Evolutionary conservation across 2,888 invertebrate species (phyloP).

Genomic region (Orgyia antiqua): DNA sequence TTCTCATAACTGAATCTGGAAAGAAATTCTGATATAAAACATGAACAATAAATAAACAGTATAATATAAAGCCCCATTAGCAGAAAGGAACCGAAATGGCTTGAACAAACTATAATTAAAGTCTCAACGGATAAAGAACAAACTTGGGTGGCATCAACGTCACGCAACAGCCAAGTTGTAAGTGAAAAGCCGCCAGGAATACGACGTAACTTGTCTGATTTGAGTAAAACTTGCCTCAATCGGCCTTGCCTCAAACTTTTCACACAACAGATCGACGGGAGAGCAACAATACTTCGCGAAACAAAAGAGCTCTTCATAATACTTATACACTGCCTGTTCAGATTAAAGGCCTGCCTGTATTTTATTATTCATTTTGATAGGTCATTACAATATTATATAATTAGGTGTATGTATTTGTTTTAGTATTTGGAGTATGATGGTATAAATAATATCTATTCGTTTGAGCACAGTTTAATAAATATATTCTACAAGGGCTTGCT

Average conservation of each 20-base stretch:
- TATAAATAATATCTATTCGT: no score
- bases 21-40: no score
- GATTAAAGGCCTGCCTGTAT: constrained; percentile 40
- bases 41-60: no score
- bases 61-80: constrained; percentile 11
- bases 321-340: constrained; percentile 44
- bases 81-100: constrained; percentile 8
- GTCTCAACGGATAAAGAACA: constrained; percentile 53
- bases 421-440: no score
- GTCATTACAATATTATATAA: no score
- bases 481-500: no score
- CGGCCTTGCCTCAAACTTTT: constrained; percentile 54
- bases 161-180: constrained; percentile 58
- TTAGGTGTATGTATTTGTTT: no score
- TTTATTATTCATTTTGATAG: constrained; percentile 11
- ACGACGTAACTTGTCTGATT: constrained; percentile 66
- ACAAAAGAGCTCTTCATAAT: constrained; percentile 59
- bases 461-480: no score
- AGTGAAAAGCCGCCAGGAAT: constrained; percentile 61
- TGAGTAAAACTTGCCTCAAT: constrained; percentile 56
- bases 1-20: no score
- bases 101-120: constrained; percentile 42
- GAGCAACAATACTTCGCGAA: constrained; percentile 58
- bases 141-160: constrained; percentile 59
- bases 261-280: constrained; percentile 48